These are phyloP conservation scores for Larimichthys polyactis DNA, from an alignment of 2,113 vertebrate genomes.

Conservation along the genomic window DNA sequence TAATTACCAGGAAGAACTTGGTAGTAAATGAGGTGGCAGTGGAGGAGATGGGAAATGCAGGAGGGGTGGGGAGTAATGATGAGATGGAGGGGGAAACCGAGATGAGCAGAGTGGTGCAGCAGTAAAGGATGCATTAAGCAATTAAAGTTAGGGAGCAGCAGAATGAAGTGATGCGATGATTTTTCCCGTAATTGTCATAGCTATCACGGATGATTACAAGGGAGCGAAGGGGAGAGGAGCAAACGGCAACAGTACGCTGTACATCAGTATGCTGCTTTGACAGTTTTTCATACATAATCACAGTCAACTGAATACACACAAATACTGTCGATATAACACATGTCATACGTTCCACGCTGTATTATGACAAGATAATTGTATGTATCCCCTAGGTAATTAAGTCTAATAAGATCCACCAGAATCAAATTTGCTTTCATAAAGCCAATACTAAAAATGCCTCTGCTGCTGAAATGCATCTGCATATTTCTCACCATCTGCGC, in stretches of 20 bases:
- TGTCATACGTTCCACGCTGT: slow-evolving; percentile 30
- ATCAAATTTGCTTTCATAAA: slow-evolving; percentile 52
- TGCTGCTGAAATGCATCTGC: slow-evolving; percentile 47
- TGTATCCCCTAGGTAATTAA: slow-evolving; percentile 67
- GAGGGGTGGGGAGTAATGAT: slow-evolving; percentile 43
- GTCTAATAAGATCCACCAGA: slow-evolving; percentile 61
- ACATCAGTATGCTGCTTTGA: slow-evolving; percentile 83
- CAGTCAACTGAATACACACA: slow-evolving; percentile 45
- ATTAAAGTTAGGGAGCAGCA: slow-evolving; percentile 88
- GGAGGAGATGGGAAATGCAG: slow-evolving; percentile 67
- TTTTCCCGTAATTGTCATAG: slow-evolving; percentile 90
- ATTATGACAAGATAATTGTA: slow-evolving; percentile 68
- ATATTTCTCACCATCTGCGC: slow-evolving; percentile 57
- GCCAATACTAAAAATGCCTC: slow-evolving; percentile 37
- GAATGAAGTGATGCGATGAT: slow-evolving; percentile 85
- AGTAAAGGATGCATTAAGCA: slow-evolving; percentile 91
- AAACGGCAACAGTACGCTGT: slow-evolving; percentile 75
- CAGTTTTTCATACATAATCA: slow-evolving; percentile 71
- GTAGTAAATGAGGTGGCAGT: slow-evolving; percentile 65
- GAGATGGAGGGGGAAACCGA: slow-evolving; percentile 52
- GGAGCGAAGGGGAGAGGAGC: slow-evolving; percentile 81
- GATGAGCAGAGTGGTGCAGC: slow-evolving; percentile 69
- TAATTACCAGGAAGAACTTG: slow-evolving; percentile 75
- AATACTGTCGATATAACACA: slow-evolving; percentile 49
- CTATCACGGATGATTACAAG: slow-evolving; percentile 89